Evolutionary conservation across 2,113 vertebrate genomes (phyloP), one percentile per base, ranked within the genome.

Genomic region (Melanerpes aurifrons): DNA sequence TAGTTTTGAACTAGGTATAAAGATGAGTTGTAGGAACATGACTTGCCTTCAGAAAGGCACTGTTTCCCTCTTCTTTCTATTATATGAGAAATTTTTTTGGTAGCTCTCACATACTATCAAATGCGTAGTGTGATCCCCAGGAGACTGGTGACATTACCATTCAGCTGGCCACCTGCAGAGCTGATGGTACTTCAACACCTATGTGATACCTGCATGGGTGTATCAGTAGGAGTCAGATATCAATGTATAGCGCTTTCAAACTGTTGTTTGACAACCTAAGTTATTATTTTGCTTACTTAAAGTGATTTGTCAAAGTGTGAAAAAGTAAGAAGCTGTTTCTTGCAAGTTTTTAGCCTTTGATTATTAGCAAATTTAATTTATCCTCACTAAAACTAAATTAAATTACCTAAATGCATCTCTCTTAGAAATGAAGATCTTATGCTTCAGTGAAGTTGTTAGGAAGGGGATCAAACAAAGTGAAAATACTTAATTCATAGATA

Each of bases 401-500:
- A 83, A 29, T 77, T 77, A 11, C 15, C 13, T 88, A 57, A 67
- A 70, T 73, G 15, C 3, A 1, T 59, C n/a, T 62, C 3, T 89
- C 10, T 25, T 25, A 68, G 74, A 76, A 78, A 91, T 62, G 4
- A 85, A 76, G n/a, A 69, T 3, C 4, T 82, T 86, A 10, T 45
- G 15, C 28, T 37, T 73, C 29, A 69, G 14, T 76, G 25, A 80
- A 71, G 66, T 57, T 24, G 20, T 80, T 89, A 71, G 71, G 79
- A 79, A 73, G 6, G 6, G 26, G 6, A 58, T 67, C 88, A 82
- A 91, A 81, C 58, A 84, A 71, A 90, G 61, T 90, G 91, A 86
- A 96, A 90, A 82, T 91, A 79, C 89, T 93, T 92, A 94, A 89
- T 75, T 90, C 56, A 5, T 69, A 89, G 72, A 29, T 93, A 64